Evolutionary conservation across 2,888 invertebrate genomes (phyloP), one percentile per base, ranked within the genome.

Genomic region (Venusia cambrica): DNA sequence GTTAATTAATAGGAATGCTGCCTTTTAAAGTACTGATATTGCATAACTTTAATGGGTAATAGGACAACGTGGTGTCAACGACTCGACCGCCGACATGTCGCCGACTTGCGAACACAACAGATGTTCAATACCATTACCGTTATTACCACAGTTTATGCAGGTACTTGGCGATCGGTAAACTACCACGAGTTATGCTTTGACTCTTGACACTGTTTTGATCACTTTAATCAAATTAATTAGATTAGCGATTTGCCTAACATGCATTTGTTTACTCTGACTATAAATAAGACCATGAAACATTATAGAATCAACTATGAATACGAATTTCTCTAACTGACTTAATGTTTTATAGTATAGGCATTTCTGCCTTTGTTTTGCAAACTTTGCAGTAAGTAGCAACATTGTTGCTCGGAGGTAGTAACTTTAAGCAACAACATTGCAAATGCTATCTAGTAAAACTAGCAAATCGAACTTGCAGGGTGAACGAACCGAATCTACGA

Each of bases 81-180:
- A 62, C 62, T 33, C 31, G 28, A 13, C 9, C n/a, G n/a, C n/a
- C 10, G 33, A 51, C 46, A 21, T 20, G 10, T 13, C 33, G 32
- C 14, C 36, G 33, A 37, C 59, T 62, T 67, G 73, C 51, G 71
- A 77, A 75, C 57, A 46, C 56, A 68, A 63, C 75, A 77, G 64
- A 73, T 78, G 77, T 68, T 65, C 51, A 48, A 53, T 51, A 52
- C 62, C 63, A 73, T 73, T 73, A 75, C 68, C 51, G 68, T 68
- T 73, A 74, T 72, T 68, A 57, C 59, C 56, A 62, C 45, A 42
- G 53, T 50, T 62, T 60, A 25, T 20, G 12, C n/a, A n/a, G n/a
- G n/a, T 27, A 38, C 18, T 17, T 19, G 42, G 40, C 38, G 42
- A 54, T 54, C 45, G 12, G 24, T 28, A 25, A 11, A 16, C 5